Evolutionary conservation across 1,140 invertebrate genomes (phyloP), one percentile per base, ranked within the genome.

Genomic region (Drosophila chauvacae): DNA sequence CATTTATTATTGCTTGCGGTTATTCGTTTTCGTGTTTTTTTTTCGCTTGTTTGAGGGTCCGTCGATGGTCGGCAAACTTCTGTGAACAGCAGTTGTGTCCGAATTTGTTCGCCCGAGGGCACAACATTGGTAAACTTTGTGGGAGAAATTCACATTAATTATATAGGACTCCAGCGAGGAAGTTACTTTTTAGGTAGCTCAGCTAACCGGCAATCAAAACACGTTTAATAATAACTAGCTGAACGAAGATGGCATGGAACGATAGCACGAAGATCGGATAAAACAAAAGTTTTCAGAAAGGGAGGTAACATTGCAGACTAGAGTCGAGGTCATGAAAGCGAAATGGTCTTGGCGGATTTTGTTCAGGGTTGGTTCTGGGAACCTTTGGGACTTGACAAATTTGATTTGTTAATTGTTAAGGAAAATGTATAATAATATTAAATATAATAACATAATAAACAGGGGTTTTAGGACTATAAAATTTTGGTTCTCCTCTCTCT

Each of bases 81-180:
- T 85, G 51, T 80, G 55, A 78, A 77, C 51, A 75, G 41, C 37
- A 56, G 45, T 75, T 65, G 39, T 59, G 26, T n/a, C 41, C 16
- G 28, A 11, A 13, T 65, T 39, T 65, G 26, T 64, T 50, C 14
- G 42, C 74, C 65, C 13, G 42, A 28, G 58, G 74, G 75, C 37
- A 10, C 47, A 78, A 44, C 44, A 78, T 70, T 77, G 59, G 57
- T 71, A 45, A 76, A 61, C 55, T 66, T 71, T 39, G 80, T 75
- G 60, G 75, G 60, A 81, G 76, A 83, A 83, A 61, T 83, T 71
- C 39, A 63, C 70, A 63, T 77, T 81, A 84, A 85, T 83, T 84
- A 71, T 80, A 76, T 60, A 57, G 47, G 53, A 59, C 35, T 71
- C 14, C 18, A 28, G 51, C 39, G 53, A 66, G 63, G 59, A 60